phyloP scores from a whole-genome alignment of 1,140 invertebrate genomes.

The Rhopalosiphum maidis region DNA sequence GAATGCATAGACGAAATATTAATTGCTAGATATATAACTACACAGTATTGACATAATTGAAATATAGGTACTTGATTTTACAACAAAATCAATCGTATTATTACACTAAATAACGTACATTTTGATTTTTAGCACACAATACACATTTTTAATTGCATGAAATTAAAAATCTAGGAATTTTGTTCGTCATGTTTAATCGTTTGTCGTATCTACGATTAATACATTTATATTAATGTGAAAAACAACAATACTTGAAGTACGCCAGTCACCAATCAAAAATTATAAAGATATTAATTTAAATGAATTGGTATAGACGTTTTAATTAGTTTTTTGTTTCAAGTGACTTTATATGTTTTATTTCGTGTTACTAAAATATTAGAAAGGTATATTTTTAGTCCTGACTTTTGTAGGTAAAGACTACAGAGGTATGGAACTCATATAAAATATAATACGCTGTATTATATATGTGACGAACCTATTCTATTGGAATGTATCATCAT shows the following conservation, averaged over 20 bases:
- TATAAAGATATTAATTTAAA: slow-evolving; percentile 6
- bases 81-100: not conserved
- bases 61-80: not conserved
- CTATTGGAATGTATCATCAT: no score
- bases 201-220: not conserved
- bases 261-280: not conserved
- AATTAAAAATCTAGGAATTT: not conserved
- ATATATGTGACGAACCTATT: not conserved
- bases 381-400: not conserved
- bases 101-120: not conserved
- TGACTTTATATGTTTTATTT: not conserved
- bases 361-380: not conserved
- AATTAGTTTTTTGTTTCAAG: not conserved
- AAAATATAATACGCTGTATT: not conserved
- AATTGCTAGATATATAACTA: not conserved
- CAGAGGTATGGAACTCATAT: not conserved
- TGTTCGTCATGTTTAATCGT: not conserved
- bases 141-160: not conserved
- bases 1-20: not conserved
- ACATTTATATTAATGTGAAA: not conserved
- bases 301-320: not conserved
- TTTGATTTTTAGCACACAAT: not conserved
- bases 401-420: not conserved
- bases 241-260: not conserved
- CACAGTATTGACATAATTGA: not conserved